Base-by-base conservation (phyloP, 2,888 invertebrate genomes). In the Myopa testacea region DNA sequence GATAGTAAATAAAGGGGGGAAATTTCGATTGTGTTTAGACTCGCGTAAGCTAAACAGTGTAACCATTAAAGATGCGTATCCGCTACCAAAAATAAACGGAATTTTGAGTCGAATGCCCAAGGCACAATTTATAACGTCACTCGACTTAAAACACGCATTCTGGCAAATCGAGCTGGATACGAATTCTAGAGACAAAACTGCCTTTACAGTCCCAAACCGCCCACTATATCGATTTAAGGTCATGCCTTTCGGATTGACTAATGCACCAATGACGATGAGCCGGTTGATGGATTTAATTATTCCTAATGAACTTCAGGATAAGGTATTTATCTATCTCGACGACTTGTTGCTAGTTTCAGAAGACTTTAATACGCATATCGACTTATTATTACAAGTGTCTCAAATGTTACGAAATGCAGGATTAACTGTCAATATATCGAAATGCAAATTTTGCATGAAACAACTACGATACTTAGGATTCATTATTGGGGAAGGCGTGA, bases 31-130 rank as follows among this genome's bases (percentile, higher is more conserved):
- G 26, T 84, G 84, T 70, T 79, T 85, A 3, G 84, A 85, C 65
- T 84, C 82, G 19, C 68, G 84, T 5, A 81, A 83, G 58, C 77
- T 86, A 0, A 86, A 86, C 62, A 50, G 58, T 1, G 82, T 84
- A 0, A 84, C 84, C 0, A 10, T 75, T n/a, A 78, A 78, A 55
- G 81, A 83, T 75, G 81, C 80, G n/a, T 81, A 81, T 68, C 80
- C 81, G 3, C 34, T 63, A 76, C 78, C 71, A 52, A 63, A 76
- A n/a, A 79, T 79, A 1, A 71, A 68, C 52, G 76, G 73, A 50
- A 78, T 79, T 40, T 58, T 79, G 5, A 63, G 62, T 26, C 62
- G 78, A 16, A 50, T 79, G 50, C 73, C 76, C n/a, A 78, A 76
- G 52, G 76, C 79, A 8, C 19, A 67, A 55, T 79, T 76, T 67